Evolutionary conservation across 1,140 invertebrate species (phyloP), one percentile per base, ranked within the genome.

Genomic region (Helicoverpa armigera): DNA sequence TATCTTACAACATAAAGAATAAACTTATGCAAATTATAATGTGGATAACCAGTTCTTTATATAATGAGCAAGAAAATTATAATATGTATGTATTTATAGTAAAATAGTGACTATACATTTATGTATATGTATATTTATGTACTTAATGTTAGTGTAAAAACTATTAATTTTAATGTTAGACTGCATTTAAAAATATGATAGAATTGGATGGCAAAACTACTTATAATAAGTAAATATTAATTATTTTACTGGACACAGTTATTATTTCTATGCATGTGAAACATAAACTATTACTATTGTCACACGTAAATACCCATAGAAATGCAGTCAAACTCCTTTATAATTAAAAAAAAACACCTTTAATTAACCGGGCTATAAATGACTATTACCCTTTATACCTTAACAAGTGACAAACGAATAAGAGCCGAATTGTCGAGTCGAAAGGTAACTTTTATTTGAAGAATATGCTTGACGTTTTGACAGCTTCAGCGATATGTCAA

Each of bases 331-430:
- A 73, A 73, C 48, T 73, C 18, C 16, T 12, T 10, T 9, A 50
- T 67, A 18, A 48, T 50, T 50, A 72, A n/a, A 29, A 31, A 4
- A 51, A 72, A 29, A 70, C 23, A 18, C 16, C 14, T 70, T 13
- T 51, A 72, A 11, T 13, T 54, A 63, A 10, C 35, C 35, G 48
- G 48, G 35, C 5, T 9, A n/a, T 58, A 12, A 72, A 56, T 73
- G 70, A 73, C 70, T 73, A 58, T 54, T 50, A 58, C 53, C 54
- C 29, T 58, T 73, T 58, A 73, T 48, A 73, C 70, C 53, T 73
- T 58, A 73, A 23, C 16, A 70, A 51, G 18, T 50, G 53, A 73
- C 29, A 70, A 70, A 54, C 53, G 56, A 73, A 43, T 9, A 7
- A 43, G 9, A 7, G 35, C 35, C 35, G 35, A 43, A 9, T 43